These are phyloP conservation scores for Cottus gobio DNA, from an alignment of 2,113 vertebrate genomes.

Conservation along the genomic window DNA sequence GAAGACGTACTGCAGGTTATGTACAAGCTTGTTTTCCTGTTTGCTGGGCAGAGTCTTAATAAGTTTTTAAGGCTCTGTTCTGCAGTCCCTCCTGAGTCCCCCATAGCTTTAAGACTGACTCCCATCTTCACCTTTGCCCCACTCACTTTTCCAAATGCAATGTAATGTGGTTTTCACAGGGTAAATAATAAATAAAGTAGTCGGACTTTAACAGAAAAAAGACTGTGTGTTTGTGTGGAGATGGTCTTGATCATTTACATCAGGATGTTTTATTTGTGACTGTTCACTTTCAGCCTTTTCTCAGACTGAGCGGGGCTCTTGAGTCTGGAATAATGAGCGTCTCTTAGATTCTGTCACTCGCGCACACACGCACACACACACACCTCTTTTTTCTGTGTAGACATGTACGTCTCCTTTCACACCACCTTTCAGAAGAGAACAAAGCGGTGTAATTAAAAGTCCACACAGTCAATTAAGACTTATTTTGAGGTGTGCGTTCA, in stretches of 20 bases:
- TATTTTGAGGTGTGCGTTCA: slow-evolving; percentile 22
- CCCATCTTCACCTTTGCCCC: neutral
- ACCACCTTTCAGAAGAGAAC: slow-evolving; percentile 28
- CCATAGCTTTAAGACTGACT: neutral
- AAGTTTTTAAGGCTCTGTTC: neutral
- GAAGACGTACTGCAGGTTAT: neutral
- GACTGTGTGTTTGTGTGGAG: neutral
- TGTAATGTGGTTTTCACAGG: neutral
- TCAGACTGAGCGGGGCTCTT: neutral
- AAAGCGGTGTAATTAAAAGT: slow-evolving; percentile 41
- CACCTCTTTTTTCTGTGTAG: neutral
- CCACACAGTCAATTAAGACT: slow-evolving; percentile 39
- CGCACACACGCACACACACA: neutral
- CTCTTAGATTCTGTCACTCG: neutral
- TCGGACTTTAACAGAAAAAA: neutral
- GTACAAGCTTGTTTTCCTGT: neutral
- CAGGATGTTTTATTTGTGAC: neutral
- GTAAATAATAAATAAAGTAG: too few relatives aligned
- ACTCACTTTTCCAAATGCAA: neutral
- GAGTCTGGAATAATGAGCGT: neutral
- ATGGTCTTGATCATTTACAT: neutral
- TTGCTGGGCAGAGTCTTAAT: too few relatives aligned
- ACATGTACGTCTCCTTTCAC: slow-evolving; percentile 4
- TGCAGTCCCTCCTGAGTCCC: neutral
- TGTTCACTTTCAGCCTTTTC: neutral